Conservation (phyloP, 2,797 vertebrate genomes). For the Nothura maculosa region DNA sequence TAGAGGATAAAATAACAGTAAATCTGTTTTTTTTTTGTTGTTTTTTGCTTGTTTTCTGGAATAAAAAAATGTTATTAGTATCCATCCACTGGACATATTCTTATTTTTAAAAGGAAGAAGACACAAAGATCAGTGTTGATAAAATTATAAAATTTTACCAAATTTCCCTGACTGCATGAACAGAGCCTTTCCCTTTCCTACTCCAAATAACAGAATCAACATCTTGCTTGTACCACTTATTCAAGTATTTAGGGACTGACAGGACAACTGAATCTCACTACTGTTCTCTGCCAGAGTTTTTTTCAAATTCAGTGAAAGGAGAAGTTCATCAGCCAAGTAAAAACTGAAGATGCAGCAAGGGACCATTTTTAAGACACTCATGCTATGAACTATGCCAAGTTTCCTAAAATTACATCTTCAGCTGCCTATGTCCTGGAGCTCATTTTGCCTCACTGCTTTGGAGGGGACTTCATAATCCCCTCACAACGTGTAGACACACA, state of each 20-base stretch:
- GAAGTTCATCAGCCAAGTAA: not conserved
- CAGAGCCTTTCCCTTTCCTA: not conserved
- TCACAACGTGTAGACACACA: not conserved
- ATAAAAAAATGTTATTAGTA: not conserved
- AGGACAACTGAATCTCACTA: not conserved
- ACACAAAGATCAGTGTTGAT: constrained; percentile 16
- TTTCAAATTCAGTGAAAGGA: not conserved
- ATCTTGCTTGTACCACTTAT: not conserved
- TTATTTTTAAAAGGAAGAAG: not conserved
- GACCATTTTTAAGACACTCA: not conserved
- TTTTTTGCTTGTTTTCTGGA: too few relatives aligned
- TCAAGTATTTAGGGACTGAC: not conserved
- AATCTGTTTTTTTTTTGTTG: not conserved
- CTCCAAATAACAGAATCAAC: not conserved
- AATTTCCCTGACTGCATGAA: not conserved
- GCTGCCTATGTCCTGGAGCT: not conserved
- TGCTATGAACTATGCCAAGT: not conserved
- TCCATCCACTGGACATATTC: not conserved
- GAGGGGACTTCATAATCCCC: not conserved
- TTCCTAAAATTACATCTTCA: not conserved
- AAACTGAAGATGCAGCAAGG: not conserved
- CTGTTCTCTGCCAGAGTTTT: not conserved
- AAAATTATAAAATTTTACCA: not conserved
- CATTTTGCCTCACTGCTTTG: not conserved
- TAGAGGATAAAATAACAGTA: not conserved